Conservation (phyloP, 2,113 vertebrate genomes). For the Climacteris rufus region DNA sequence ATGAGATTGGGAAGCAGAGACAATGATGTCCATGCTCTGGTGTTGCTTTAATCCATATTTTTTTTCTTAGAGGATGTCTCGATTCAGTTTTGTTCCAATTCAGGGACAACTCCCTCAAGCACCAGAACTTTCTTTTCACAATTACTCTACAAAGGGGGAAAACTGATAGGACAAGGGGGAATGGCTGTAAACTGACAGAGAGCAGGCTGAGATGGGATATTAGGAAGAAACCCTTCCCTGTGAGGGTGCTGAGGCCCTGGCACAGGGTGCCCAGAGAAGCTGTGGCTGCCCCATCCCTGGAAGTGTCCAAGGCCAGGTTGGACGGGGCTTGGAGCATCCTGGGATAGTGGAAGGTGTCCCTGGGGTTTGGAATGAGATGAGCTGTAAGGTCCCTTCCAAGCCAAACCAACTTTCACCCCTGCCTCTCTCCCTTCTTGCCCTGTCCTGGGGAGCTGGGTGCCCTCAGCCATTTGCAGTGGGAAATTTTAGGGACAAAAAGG, state of each 20-base stretch:
- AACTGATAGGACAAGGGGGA: neutral
- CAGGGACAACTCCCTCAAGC: neutral
- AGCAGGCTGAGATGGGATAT: neutral
- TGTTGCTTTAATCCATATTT: neutral
- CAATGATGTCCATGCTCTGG: neutral
- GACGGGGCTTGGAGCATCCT: accelerated
- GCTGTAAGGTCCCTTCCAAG: neutral
- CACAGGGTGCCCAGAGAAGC: neutral
- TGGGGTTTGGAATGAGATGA: neutral
- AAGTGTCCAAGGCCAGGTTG: neutral
- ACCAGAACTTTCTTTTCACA: neutral
- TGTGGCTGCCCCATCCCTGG: neutral
- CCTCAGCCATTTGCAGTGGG: neutral
- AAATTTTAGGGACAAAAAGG: neutral
- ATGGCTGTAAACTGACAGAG: neutral
- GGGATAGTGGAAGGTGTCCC: neutral
- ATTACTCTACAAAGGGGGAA: neutral
- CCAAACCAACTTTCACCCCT: neutral
- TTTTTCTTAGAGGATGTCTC: neutral
- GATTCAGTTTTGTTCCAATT: neutral
- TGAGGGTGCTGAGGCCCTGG: neutral
- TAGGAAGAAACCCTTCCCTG: neutral
- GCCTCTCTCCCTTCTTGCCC: neutral
- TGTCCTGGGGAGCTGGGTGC: neutral
- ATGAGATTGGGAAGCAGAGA: neutral